Conservation (phyloP, 2,888 invertebrate species). For the Sthenelais limicola region DNA sequence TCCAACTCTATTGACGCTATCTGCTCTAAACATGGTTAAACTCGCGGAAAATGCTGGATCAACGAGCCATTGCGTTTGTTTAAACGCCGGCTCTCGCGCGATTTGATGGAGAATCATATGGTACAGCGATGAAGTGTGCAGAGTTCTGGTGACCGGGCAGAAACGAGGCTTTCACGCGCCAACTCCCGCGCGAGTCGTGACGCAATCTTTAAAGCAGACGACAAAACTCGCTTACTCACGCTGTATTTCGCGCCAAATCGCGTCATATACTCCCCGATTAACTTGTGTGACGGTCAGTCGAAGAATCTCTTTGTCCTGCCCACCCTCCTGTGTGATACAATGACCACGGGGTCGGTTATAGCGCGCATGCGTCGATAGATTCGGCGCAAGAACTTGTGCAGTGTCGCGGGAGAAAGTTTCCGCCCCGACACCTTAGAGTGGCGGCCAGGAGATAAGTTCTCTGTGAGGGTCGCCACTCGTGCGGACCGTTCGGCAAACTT, state of each 20-base stretch:
- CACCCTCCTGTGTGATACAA: slow-evolving; percentile 1
- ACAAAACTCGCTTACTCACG: slow-evolving; percentile 37
- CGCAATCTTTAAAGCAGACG: slow-evolving; percentile 31
- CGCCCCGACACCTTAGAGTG: slow-evolving; percentile 11
- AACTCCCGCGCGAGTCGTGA: not conserved
- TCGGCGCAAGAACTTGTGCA: not conserved
- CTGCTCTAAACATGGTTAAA: slow-evolving; percentile 24
- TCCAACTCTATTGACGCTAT: not conserved
- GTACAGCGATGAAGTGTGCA: not conserved
- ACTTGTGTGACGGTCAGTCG: not conserved
- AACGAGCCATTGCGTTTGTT: slow-evolving; percentile 29
- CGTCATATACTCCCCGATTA: not conserved
- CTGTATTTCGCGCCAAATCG: slow-evolving; percentile 30
- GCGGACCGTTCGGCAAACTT: not conserved
- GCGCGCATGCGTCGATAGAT: not conserved
- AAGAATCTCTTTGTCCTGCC: not conserved
- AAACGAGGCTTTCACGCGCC: slow-evolving; percentile 31
- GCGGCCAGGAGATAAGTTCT: not conserved
- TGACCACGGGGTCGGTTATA: not conserved
- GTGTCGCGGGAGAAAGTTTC: slow-evolving; percentile 14
- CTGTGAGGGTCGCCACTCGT: not conserved
- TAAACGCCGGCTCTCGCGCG: slow-evolving; percentile 31
- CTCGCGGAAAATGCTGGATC: slow-evolving; percentile 34
- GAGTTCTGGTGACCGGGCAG: slow-evolving; percentile 13
- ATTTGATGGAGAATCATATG: slow-evolving; percentile 15